These are phyloP conservation scores for Acarapis woodi DNA, from an alignment of 1,140 invertebrate genomes.

Conservation along the genomic window DNA sequence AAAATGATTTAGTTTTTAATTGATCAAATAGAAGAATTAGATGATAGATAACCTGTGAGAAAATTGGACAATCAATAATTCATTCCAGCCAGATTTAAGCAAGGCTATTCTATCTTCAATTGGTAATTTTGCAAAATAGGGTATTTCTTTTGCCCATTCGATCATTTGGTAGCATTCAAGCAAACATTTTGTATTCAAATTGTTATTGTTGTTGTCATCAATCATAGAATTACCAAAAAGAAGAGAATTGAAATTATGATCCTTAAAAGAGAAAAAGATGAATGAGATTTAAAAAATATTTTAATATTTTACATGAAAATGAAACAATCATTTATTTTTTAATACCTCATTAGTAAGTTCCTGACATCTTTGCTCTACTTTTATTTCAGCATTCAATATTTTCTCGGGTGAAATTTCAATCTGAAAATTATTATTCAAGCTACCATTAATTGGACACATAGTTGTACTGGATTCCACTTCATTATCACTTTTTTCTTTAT, in stretches of 20 bases:
- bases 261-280: too few relatives aligned
- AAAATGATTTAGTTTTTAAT: not conserved
- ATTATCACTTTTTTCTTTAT: slow-evolving; percentile 41
- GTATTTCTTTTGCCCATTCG: slow-evolving; percentile 84
- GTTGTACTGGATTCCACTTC: slow-evolving; percentile 50
- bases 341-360: slow-evolving; percentile 22
- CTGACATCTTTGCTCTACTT: slow-evolving; percentile 33
- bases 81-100: slow-evolving; percentile 73
- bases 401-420: slow-evolving; percentile 52
- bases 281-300: too few relatives aligned
- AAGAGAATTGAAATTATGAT: too few relatives aligned
- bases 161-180: slow-evolving; percentile 74
- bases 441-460: too few relatives aligned
- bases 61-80: slow-evolving; percentile 72
- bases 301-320: too few relatives aligned
- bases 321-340: not conserved
- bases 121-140: slow-evolving; percentile 67
- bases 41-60: slow-evolving; percentile 29
- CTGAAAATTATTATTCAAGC: slow-evolving; percentile 19
- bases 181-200: too few relatives aligned
- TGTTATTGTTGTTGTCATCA: too few relatives aligned
- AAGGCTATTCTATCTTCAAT: slow-evolving; percentile 69
- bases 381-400: slow-evolving; percentile 48
- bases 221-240: too few relatives aligned
- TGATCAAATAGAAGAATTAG: not conserved